Evolutionary conservation across 2,888 invertebrate genomes (phyloP).

Genomic region (Bimastos eiseni): DNA sequence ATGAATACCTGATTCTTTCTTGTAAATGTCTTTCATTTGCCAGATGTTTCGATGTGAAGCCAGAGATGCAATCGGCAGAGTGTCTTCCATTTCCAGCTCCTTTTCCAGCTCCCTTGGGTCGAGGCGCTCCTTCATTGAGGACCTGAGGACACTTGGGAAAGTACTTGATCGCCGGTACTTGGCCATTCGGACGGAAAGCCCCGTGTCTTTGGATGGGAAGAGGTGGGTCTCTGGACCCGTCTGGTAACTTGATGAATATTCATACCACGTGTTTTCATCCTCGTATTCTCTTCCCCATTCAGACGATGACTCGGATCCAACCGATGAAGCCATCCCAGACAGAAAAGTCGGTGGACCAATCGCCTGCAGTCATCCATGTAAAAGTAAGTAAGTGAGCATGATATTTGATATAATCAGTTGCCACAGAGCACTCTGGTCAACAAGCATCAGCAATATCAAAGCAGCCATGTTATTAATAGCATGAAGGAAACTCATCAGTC

Average conservation of each 20-base stretch:
- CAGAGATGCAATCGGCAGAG: background rate
- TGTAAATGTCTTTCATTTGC: background rate
- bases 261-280: slow-evolving; percentile 60
- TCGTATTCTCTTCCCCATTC: slow-evolving; percentile 54
- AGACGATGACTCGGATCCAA: slow-evolving; percentile 42
- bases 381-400: too few species aligned
- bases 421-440: too few species aligned
- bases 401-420: too few species aligned
- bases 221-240: slow-evolving; percentile 95
- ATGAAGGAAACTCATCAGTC: background rate
- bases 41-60: slow-evolving; percentile 23
- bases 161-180: slow-evolving; percentile 39
- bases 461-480: background rate
- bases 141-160: slow-evolving; percentile 4
- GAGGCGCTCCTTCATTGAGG: slow-evolving; percentile 40
- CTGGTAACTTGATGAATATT: slow-evolving; percentile 73
- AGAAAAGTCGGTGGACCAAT: slow-evolving; percentile 41
- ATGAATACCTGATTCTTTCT: slow-evolving; percentile 22
- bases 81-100: slow-evolving; percentile 39
- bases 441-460: too few species aligned
- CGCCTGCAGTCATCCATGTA: slow-evolving; percentile 36
- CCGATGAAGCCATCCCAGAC: slow-evolving; percentile 39
- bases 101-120: slow-evolving; percentile 44
- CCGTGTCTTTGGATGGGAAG: slow-evolving; percentile 68
- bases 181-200: slow-evolving; percentile 42